Percentiles rank a stretch among this genome's conserved stretches.
These are phyloP conservation scores for Drosophila ustulata DNA, from an alignment of 2,888 invertebrate genomes.

Conservation along the genomic window DNA sequence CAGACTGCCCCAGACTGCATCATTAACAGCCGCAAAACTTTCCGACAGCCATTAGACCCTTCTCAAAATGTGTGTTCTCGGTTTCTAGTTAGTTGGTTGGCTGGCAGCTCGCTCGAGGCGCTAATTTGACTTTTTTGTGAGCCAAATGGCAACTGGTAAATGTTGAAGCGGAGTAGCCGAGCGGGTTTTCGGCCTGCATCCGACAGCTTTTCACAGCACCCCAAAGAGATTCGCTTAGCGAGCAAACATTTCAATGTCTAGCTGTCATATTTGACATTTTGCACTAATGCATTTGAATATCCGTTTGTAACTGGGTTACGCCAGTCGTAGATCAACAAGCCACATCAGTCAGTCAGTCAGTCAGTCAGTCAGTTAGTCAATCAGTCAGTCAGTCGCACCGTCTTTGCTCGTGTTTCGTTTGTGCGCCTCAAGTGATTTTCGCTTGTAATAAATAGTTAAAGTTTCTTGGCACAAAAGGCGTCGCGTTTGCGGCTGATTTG, in stretches of 20 bases:
- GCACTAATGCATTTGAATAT: slow-evolving; percentile 77
- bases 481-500: slow-evolving; percentile 61
- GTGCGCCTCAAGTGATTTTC: slow-evolving; percentile 56
- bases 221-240: slow-evolving; percentile 7
- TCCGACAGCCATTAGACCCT: slow-evolving; percentile 76
- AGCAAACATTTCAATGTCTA: slow-evolving; percentile 47
- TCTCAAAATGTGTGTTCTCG: slow-evolving; percentile 54
- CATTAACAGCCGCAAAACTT: slow-evolving; percentile 76
- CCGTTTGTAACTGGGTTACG: slow-evolving; percentile 52
- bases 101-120: too few species aligned
- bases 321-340: slow-evolving; percentile 3
- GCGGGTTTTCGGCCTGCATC: slow-evolving; percentile 43
- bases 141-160: neutral
- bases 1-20: slow-evolving; percentile 46
- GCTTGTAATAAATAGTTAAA: slow-evolving; percentile 73
- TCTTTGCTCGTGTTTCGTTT: slow-evolving; percentile 18
- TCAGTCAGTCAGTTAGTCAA: slow-evolving; percentile 5
- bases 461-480: slow-evolving; percentile 70
- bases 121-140: slow-evolving; percentile 70
- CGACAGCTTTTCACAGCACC: slow-evolving; percentile 48
- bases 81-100: slow-evolving; percentile 29
- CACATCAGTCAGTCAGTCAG: slow-evolving; percentile 3
- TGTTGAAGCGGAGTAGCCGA: slow-evolving; percentile 15
- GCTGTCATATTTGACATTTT: slow-evolving; percentile 78
- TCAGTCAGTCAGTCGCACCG: slow-evolving; percentile 16